These are phyloP conservation scores for Meriones unguiculatus DNA, from an alignment of 2,113 vertebrate species.

Conservation along the genomic window DNA sequence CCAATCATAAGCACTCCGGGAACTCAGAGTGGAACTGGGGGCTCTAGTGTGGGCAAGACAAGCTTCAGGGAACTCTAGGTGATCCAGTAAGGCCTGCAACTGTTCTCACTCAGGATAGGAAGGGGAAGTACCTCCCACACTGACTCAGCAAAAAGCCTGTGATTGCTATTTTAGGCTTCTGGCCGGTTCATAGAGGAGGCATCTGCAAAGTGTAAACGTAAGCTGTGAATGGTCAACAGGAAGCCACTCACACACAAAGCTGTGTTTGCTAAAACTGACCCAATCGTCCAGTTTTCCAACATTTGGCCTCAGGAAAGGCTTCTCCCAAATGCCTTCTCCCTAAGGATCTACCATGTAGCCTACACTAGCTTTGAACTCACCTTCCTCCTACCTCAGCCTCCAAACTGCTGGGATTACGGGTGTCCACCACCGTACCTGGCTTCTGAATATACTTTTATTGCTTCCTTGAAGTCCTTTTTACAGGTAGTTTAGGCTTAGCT, in stretches of 20 bases:
- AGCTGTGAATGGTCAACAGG: neutral
- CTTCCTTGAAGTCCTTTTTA: neutral
- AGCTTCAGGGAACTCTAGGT: neutral
- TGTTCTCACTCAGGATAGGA: neutral
- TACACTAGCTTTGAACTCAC: neutral
- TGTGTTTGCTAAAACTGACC: neutral
- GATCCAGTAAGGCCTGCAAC: neutral
- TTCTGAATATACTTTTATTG: neutral
- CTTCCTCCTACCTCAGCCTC: neutral
- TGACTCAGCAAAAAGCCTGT: neutral
- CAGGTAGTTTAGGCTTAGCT: neutral
- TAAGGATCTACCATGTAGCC: neutral
- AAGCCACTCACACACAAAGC: neutral
- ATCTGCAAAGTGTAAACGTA: neutral
- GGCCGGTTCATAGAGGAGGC: neutral
- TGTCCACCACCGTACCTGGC: neutral
- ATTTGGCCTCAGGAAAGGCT: neutral
- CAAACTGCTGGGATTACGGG: neutral
- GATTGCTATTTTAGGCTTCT: neutral
- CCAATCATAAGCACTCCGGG: neutral
- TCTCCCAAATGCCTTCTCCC: neutral
- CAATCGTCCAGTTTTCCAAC: neutral
- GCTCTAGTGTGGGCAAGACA: neutral
- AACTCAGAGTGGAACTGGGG: neutral
- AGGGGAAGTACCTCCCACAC: neutral